Base-by-base conservation (phyloP, 2,797 vertebrate species). In the Threskiornis aethiopicus region DNA sequence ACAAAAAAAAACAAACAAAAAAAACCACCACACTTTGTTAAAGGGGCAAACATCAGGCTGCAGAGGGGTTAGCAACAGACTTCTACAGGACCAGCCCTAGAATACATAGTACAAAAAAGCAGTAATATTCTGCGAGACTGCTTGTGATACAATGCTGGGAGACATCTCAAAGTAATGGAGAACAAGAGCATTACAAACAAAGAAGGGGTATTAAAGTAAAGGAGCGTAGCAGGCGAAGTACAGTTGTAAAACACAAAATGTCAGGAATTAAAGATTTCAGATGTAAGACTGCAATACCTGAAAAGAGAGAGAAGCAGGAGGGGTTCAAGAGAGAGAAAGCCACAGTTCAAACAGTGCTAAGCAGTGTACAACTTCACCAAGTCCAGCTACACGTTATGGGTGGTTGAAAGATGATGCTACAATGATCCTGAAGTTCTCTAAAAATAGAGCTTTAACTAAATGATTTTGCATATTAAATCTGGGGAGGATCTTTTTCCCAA, bases 341-440 rank as follows among this genome's bases (percentile, higher is more conserved):
- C 49, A 26, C 14, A 71, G 47, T 31, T 46, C 42, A 57, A 80
- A 17, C 5, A 58, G 16, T 9, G 8, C 35, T 28, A 80, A 85
- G 21, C 13, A 46, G 16, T 4, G 5, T 35, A 31, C 61, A 79
- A 37, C 21, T 49, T 49, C 58, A 65, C 13, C 7, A 61, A 70
- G 31, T 17, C 24, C 29, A 57, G 41, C 14, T 69, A 51, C 10
- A 18, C 0, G 0, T 15, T 47, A 47, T 0, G 3, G 14, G 16
- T 10, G 4, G 11, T 12, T 72, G 37, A 59, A 67, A 87, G 58
- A 84, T 7, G 16, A 75, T 28, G 6, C 6, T 64, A 47, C 12
- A 4, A 4, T 18, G 12, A 59, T 71, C 19, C 6, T 41, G 7
- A 90, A 64, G 11, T 47, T 29, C 2, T 5, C 18, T 39, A 41